Evolutionary conservation across 1,140 invertebrate genomes (phyloP).

Genomic region (Mylabris phalerata): DNA sequence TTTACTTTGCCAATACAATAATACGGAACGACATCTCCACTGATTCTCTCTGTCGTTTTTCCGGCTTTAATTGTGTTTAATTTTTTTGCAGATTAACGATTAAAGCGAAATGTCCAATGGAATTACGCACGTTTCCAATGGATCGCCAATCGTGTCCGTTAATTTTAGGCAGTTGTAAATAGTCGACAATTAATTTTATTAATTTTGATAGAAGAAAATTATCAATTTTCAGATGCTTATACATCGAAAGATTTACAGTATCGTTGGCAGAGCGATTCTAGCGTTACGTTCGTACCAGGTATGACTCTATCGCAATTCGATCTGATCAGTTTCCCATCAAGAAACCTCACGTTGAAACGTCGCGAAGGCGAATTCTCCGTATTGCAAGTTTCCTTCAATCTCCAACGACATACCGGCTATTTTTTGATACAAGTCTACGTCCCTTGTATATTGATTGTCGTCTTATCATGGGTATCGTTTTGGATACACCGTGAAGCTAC

Average conservation of each 20-base stretch:
- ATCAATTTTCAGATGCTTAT: conserved; percentile 69
- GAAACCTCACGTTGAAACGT: conserved; percentile 69
- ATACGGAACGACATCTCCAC: no score
- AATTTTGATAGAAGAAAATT: background rate
- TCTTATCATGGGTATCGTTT: conserved; percentile 94
- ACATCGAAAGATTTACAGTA: conserved; percentile 83
- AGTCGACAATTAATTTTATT: background rate
- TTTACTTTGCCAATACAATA: no score
- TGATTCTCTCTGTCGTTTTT: background rate
- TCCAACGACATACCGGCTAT: conserved; percentile 85
- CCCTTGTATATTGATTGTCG: conserved; percentile 89
- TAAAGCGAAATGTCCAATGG: conserved; percentile 96
- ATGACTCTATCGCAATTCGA: conserved; percentile 91
- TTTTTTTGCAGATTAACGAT: conserved; percentile 78
- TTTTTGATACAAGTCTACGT: conserved; percentile 93
- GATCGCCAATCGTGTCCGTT: conserved; percentile 89
- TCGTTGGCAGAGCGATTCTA: conserved; percentile 76
- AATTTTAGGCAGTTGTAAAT: conserved; percentile 91
- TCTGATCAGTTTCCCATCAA: conserved; percentile 75
- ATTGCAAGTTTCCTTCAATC: conserved; percentile 82
- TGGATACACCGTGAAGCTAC: conserved; percentile 97
- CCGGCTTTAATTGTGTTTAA: background rate
- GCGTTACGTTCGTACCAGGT: conserved; percentile 79
- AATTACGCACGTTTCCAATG: conserved; percentile 94
- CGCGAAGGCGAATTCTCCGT: conserved; percentile 74